Conservation (phyloP, 2,888 invertebrate genomes). For the Mesopsocus fuscifrons region DNA sequence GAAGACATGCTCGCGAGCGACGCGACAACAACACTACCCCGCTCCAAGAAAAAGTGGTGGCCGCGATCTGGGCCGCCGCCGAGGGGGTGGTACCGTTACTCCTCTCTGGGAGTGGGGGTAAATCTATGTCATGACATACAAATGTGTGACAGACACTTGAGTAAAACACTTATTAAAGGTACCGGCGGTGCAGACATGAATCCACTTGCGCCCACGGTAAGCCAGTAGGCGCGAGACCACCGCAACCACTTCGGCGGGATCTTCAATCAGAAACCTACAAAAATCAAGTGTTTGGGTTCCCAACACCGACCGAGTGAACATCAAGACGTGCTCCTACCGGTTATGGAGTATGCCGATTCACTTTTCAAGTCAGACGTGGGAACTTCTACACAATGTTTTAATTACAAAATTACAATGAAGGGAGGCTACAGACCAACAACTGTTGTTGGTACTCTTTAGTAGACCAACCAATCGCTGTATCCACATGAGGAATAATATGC, state of each 20-base stretch:
- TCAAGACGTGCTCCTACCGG: no score
- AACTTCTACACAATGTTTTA: no score
- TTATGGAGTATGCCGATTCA: no score
- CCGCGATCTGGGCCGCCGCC: constrained; percentile 6
- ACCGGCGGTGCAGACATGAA: background rate
- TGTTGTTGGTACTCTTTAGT: no score
- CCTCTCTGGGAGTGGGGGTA: constrained; percentile 3
- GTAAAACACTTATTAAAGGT: constrained; percentile 6
- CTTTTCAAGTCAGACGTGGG: no score
- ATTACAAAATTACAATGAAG: no score
- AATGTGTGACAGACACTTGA: constrained; percentile 9
- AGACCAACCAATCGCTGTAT: no score
- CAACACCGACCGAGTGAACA: no score
- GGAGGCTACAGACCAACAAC: no score
- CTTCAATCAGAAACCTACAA: background rate
- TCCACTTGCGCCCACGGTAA: background rate
- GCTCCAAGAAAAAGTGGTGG: background rate
- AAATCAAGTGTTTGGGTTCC: background rate
- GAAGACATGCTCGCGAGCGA: background rate
- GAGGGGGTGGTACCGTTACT: constrained; percentile 10
- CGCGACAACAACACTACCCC: background rate
- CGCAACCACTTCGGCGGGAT: background rate
- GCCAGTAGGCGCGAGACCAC: background rate
- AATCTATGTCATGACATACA: constrained; percentile 9
- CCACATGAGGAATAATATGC: no score